These are phyloP conservation scores for Chanos chanos DNA, from an alignment of 2,797 vertebrate species.

Conservation along the genomic window DNA sequence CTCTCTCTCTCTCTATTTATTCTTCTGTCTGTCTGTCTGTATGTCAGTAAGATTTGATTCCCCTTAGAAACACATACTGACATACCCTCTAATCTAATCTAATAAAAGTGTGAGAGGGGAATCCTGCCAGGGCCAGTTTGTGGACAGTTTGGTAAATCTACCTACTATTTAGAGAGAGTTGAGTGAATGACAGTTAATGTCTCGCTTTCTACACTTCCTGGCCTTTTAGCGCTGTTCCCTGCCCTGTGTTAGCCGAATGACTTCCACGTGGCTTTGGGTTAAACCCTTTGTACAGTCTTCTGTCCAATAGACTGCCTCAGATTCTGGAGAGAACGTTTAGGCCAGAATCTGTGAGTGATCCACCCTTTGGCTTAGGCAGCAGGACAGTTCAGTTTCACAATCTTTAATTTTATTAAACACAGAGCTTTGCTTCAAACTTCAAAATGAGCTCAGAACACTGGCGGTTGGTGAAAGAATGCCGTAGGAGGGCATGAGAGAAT, in stretches of 20 bases:
- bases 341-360: slow-evolving; percentile 20
- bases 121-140: slow-evolving; percentile 43
- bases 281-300: slow-evolving; percentile 43
- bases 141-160: slow-evolving; percentile 30
- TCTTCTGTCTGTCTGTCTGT: too few species aligned
- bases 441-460: not conserved
- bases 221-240: slow-evolving; percentile 50
- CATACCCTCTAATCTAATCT: slow-evolving; percentile 14
- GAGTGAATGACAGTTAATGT: slow-evolving; percentile 23
- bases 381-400: too few species aligned
- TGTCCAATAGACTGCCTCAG: slow-evolving; percentile 47
- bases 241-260: slow-evolving; percentile 58
- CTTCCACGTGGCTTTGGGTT: slow-evolving; percentile 47
- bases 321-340: slow-evolving; percentile 57
- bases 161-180: slow-evolving; percentile 37
- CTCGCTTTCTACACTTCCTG: slow-evolving; percentile 40
- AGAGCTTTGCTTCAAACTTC: not conserved
- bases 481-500: not conserved
- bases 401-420: not conserved
- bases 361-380: slow-evolving; percentile 4
- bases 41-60: too few species aligned
- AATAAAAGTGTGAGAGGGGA: slow-evolving; percentile 20
- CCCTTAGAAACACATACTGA: too few species aligned
- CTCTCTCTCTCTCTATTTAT: too few species aligned
- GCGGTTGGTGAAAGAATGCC: not conserved